A percentile compares a stretch with the other conserved stretches of the same genome.
phyloP scores from a whole-genome alignment of 1,140 invertebrate genomes.

The Pteromalus puparum region DNA sequence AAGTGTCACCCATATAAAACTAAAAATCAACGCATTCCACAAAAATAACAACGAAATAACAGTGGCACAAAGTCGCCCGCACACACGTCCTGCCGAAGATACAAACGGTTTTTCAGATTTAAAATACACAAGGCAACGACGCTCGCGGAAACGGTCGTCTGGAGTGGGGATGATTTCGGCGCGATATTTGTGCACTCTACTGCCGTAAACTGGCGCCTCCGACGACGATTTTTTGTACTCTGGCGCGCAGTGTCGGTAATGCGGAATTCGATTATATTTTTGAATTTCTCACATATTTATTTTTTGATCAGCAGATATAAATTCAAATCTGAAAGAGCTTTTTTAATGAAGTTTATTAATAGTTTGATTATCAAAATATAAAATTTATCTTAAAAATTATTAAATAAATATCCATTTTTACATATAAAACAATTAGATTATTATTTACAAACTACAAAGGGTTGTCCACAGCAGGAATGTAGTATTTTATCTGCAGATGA shows the following conservation, averaged over 20 bases:
- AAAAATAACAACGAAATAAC: not conserved
- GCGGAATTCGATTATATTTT: not conserved
- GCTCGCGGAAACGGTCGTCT: conserved; percentile 4
- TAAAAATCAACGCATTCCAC: conserved; percentile 20
- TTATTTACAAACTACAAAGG: not conserved
- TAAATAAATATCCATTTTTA: not conserved
- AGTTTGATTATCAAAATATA: conserved; percentile 20
- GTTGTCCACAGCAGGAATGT: conserved; percentile 73
- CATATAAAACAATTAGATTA: not conserved
- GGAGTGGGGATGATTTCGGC: not conserved
- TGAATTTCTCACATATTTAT: not conserved
- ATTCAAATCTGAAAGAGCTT: not conserved
- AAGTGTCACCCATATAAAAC: conserved; percentile 18
- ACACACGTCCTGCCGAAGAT: not conserved
- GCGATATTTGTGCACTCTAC: not conserved
- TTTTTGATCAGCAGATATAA: not conserved
- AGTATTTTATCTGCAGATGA: conserved; percentile 78
- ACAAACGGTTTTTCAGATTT: conserved; percentile 45
- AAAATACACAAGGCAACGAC: conserved; percentile 32
- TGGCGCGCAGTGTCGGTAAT: not conserved
- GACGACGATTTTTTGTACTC: not conserved
- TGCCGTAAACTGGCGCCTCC: not conserved
- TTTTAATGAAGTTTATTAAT: not conserved
- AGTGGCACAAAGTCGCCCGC: not conserved
- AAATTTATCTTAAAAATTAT: not conserved